Conservation (phyloP, 2,797 vertebrate species). For the Alcedo atthis region DNA sequence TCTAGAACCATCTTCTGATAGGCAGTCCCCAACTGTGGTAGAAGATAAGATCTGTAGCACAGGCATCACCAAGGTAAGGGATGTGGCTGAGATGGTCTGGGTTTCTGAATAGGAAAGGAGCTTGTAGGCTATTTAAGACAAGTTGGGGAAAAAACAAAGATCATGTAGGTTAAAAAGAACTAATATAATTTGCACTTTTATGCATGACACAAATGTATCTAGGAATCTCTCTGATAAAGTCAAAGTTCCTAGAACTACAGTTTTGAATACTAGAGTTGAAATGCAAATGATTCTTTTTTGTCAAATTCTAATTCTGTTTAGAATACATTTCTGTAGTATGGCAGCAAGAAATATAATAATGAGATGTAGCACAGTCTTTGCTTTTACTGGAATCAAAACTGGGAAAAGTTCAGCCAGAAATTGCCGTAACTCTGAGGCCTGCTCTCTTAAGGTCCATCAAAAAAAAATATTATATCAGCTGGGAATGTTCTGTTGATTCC, state of each 20-base stretch:
- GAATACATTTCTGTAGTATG: background rate
- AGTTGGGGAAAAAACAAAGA: background rate
- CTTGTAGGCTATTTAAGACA: conserved; percentile 79
- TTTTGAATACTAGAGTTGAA: background rate
- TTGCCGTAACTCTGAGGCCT: rapidly evolving
- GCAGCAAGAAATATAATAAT: background rate
- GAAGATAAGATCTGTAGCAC: conserved; percentile 89
- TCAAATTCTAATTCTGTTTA: background rate
- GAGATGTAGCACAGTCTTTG: background rate
- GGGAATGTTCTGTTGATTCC: background rate
- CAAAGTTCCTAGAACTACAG: background rate
- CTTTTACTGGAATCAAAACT: background rate
- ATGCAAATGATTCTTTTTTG: background rate
- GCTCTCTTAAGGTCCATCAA: background rate
- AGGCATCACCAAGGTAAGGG: conserved; percentile 85
- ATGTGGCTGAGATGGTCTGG: conserved; percentile 69
- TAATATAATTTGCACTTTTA: background rate
- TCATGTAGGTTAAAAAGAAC: background rate
- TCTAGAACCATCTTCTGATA: conserved; percentile 75
- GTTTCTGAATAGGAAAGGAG: conserved; percentile 75
- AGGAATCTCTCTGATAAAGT: background rate
- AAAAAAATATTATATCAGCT: background rate
- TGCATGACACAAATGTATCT: background rate
- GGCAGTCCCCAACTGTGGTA: conserved; percentile 81
- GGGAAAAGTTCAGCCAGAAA: background rate